These are phyloP conservation scores for Pteruthius melanotis DNA, from an alignment of 2,113 vertebrate genomes.

Conservation along the genomic window DNA sequence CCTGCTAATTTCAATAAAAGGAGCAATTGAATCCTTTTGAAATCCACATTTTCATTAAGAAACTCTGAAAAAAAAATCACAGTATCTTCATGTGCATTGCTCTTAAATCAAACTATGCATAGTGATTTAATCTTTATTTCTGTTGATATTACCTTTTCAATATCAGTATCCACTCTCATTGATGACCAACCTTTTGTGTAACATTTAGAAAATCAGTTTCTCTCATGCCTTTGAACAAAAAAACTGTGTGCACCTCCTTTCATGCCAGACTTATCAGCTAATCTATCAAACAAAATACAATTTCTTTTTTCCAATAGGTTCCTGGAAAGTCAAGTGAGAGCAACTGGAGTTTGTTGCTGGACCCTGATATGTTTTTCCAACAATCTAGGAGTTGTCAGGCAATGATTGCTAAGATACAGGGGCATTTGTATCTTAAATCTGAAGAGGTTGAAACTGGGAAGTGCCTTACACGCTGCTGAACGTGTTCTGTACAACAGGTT, in stretches of 20 bases:
- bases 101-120: background rate
- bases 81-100: background rate
- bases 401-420: background rate
- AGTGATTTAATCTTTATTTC: background rate
- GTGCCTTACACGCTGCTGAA: background rate
- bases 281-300: background rate
- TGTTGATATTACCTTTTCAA: background rate
- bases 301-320: background rate
- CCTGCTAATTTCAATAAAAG: background rate
- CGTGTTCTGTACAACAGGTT: background rate
- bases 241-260: background rate
- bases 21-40: background rate
- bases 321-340: background rate
- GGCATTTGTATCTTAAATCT: background rate
- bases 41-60: background rate
- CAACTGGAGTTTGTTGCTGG: background rate
- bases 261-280: background rate
- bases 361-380: background rate
- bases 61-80: accelerated
- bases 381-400: background rate
- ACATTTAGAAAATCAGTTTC: background rate
- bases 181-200: background rate
- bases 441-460: background rate
- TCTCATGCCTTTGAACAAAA: background rate
- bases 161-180: background rate